Conservation (phyloP, 2,888 invertebrate genomes). For the Anodontia alba region DNA sequence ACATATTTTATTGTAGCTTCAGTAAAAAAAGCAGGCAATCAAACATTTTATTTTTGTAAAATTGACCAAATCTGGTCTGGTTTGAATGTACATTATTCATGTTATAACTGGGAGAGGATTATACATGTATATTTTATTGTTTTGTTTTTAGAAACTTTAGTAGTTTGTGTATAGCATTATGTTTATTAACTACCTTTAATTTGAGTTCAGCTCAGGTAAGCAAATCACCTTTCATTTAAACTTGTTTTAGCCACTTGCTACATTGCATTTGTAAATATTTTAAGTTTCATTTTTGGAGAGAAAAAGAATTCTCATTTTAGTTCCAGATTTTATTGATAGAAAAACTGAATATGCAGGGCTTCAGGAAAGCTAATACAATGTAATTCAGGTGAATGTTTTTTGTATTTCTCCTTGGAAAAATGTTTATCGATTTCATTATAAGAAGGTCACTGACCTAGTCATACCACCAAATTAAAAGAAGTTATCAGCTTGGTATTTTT, state of each 20-base stretch:
- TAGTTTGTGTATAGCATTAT: not conserved
- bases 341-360: too few species aligned
- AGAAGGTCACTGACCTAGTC: too few species aligned
- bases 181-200: constrained; percentile 5
- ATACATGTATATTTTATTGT: constrained; percentile 2
- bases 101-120: constrained; percentile 9
- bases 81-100: constrained; percentile 1
- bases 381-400: too few species aligned
- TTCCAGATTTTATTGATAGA: not conserved
- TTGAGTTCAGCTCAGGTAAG: constrained; percentile 14
- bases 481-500: too few species aligned
- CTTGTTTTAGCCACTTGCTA: not conserved
- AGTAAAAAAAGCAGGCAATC: constrained; percentile 7
- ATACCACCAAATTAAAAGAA: too few species aligned
- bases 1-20: constrained; percentile 14
- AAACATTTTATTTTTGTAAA: constrained; percentile 15
- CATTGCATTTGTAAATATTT: constrained; percentile 10
- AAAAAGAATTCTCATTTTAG: constrained; percentile 14
- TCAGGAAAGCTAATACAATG: too few species aligned
- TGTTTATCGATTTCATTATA: too few species aligned
- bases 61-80: not conserved
- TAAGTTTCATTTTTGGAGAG: constrained; percentile 10
- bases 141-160: constrained; percentile 12
- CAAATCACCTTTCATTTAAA: not conserved
- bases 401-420: too few species aligned